Percentiles rank a stretch among this genome's conserved stretches.
Conservation (phyloP, 2,797 vertebrate species). For the Coendou prehensilis region DNA sequence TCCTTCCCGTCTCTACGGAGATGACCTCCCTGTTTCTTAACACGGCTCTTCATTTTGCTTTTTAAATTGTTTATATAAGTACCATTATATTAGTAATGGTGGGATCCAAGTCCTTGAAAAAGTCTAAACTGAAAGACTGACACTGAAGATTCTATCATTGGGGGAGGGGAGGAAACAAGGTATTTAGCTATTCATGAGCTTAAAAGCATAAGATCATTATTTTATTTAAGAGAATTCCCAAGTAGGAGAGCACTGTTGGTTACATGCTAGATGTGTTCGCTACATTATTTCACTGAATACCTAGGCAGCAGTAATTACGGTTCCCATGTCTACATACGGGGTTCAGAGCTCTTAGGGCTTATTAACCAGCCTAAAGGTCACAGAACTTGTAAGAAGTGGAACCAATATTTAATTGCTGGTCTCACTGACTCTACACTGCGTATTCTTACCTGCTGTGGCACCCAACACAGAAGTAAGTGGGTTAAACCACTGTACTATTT, state of each 20-base stretch:
- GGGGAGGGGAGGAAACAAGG: background rate
- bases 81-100: background rate
- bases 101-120: background rate
- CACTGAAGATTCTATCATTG: background rate
- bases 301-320: background rate
- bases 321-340: background rate
- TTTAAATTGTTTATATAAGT: background rate
- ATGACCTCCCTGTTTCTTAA: background rate
- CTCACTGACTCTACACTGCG: background rate
- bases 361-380: conserved; percentile 17
- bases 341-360: background rate
- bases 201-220: background rate
- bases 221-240: conserved; percentile 36
- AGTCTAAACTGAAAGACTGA: background rate
- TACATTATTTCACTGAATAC: background rate
- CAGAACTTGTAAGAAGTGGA: conserved; percentile 48
- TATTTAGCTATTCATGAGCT: background rate
- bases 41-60: background rate
- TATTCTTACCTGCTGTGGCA: background rate
- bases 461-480: background rate
- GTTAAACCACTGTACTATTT: background rate
- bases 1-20: background rate
- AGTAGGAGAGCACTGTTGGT: background rate
- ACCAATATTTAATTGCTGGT: background rate
- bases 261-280: background rate